A percentile compares a stretch with the other conserved stretches of the same genome.
phyloP scores from a whole-genome alignment of 2,888 invertebrate genomes.

The Pimpla rufipes region DNA sequence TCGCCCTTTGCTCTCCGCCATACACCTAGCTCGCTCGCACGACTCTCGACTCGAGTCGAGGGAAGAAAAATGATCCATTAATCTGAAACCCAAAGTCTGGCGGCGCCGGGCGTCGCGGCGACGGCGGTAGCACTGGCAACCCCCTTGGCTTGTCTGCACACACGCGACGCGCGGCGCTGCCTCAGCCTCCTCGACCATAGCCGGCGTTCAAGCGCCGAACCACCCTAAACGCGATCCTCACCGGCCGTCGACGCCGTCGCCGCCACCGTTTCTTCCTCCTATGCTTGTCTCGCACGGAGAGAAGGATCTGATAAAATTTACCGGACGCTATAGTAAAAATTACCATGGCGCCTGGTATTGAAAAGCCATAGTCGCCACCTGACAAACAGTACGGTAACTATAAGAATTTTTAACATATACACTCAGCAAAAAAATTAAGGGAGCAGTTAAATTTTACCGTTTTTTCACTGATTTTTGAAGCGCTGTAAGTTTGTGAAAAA shows the following conservation, averaged over 20 bases:
- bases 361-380: too few species aligned
- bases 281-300: slow-evolving; percentile 54
- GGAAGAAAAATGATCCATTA: slow-evolving; percentile 94
- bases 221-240: slow-evolving; percentile 51
- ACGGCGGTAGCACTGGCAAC: slow-evolving; percentile 76
- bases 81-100: slow-evolving; percentile 92
- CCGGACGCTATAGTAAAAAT: too few species aligned
- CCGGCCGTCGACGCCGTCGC: background rate
- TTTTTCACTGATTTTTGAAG: too few species aligned
- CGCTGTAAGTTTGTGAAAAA: too few species aligned
- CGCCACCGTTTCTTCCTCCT: slow-evolving; percentile 57
- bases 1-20: slow-evolving; percentile 24
- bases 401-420: too few species aligned
- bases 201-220: slow-evolving; percentile 77
- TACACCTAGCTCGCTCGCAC: slow-evolving; percentile 50
- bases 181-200: slow-evolving; percentile 8
- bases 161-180: background rate
- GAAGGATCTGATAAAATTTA: too few species aligned
- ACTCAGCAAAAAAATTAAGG: too few species aligned
- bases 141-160: slow-evolving; percentile 22
- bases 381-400: too few species aligned
- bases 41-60: slow-evolving; percentile 79
- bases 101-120: slow-evolving; percentile 89
- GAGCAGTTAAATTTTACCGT: too few species aligned
- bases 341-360: too few species aligned